A percentile compares a stretch with the other conserved stretches of the same genome.
These are phyloP conservation scores for Coregonus suidteri DNA, from an alignment of 2,797 vertebrate species.

Conservation along the genomic window DNA sequence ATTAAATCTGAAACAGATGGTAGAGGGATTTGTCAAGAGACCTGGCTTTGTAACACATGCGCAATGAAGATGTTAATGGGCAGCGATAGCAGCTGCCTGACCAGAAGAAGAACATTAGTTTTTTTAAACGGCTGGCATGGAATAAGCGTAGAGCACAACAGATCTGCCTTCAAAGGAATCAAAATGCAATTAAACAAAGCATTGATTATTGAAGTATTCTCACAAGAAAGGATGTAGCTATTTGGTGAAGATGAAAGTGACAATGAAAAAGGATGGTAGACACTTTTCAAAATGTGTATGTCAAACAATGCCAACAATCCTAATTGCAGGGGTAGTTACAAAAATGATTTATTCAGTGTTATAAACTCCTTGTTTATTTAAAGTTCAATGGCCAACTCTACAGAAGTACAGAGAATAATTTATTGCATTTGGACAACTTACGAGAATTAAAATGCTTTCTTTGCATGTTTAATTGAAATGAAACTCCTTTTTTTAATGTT, in stretches of 20 bases:
- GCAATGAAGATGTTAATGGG: slow-evolving; percentile 20
- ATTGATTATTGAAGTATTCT: slow-evolving; percentile 7
- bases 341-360: slow-evolving; percentile 24
- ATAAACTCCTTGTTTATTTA: slow-evolving; percentile 10
- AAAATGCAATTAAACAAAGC: not conserved
- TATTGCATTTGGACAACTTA: not conserved
- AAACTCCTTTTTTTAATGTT: not conserved
- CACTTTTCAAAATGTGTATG: slow-evolving; percentile 3
- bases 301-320: slow-evolving; percentile 56
- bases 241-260: not conserved
- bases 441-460: not conserved
- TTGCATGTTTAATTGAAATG: not conserved
- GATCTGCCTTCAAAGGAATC: slow-evolving; percentile 25
- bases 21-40: slow-evolving; percentile 31
- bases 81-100: slow-evolving; percentile 13
- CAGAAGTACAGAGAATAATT: not conserved
- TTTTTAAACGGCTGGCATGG: slow-evolving; percentile 18
- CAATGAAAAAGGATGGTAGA: not conserved
- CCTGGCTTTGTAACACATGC: slow-evolving; percentile 32
- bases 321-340: slow-evolving; percentile 49
- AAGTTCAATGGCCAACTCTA: slow-evolving; percentile 4
- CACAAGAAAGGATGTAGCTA: not conserved
- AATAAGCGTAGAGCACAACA: slow-evolving; percentile 17
- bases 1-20: slow-evolving; percentile 39
- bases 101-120: not conserved